Percentiles rank a stretch among this genome's conserved stretches.
Conservation (phyloP, 2,888 invertebrate genomes). For the Nineta flava region DNA sequence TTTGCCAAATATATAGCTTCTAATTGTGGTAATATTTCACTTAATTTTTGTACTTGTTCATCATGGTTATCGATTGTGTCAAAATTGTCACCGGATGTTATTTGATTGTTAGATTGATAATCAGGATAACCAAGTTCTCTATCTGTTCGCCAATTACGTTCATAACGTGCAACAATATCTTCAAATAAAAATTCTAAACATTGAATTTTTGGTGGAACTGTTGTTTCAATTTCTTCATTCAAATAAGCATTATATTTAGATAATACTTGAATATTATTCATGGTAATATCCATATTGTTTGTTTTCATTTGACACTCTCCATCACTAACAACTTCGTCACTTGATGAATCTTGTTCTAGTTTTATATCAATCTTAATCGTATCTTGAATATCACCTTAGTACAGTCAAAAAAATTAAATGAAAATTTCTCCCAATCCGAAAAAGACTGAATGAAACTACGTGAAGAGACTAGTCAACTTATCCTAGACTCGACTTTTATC, state of each 20-base stretch:
- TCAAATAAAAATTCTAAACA: slow-evolving; percentile 19
- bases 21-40: slow-evolving; percentile 17
- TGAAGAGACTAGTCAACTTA: no score
- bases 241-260: not conserved
- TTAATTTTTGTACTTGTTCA: slow-evolving; percentile 17
- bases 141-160: slow-evolving; percentile 22
- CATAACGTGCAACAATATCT: slow-evolving; percentile 21
- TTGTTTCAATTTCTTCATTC: slow-evolving; percentile 2
- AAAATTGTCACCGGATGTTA: slow-evolving; percentile 11
- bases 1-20: slow-evolving; percentile 17
- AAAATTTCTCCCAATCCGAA: not conserved
- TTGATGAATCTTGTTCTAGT: slow-evolving; percentile 3
- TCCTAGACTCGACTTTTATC: no score
- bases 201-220: not conserved
- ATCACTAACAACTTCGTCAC: slow-evolving; percentile 3
- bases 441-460: no score
- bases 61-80: slow-evolving; percentile 12
- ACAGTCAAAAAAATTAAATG: slow-evolving; percentile 1
- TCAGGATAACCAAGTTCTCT: slow-evolving; percentile 19
- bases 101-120: slow-evolving; percentile 15
- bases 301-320: not conserved
- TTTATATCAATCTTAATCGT: not conserved
- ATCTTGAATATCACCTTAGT: not conserved
- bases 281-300: not conserved
- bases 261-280: not conserved